Evolutionary conservation across 2,888 invertebrate species (phyloP).

Genomic region (Netelia fuscicornis): DNA sequence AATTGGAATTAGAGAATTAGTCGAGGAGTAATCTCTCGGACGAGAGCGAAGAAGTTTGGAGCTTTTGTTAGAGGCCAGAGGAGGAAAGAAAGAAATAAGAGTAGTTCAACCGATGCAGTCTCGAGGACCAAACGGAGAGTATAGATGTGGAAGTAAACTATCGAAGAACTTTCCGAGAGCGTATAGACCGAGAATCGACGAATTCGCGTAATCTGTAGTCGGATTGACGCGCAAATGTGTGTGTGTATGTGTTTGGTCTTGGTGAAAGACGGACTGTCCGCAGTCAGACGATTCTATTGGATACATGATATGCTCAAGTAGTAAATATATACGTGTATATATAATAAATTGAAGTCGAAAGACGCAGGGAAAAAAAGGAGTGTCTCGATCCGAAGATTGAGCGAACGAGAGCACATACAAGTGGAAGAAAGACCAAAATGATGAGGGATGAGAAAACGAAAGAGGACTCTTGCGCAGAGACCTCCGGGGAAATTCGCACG

Average conservation of each 20-base stretch:
- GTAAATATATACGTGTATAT: neutral
- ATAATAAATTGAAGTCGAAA: neutral
- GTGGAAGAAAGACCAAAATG: constrained; percentile 17
- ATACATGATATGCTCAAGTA: neutral
- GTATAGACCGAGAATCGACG: constrained; percentile 2
- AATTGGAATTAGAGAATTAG: constrained; percentile 49
- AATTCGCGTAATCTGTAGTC: constrained; percentile 13
- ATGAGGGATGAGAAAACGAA: constrained; percentile 23
- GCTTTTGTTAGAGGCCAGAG: constrained; percentile 17
- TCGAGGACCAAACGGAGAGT: neutral
- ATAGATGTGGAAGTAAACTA: neutral
- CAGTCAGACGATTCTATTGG: neutral
- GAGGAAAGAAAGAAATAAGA: constrained; percentile 1
- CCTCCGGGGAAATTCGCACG: constrained; percentile 77
- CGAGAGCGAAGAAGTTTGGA: constrained; percentile 16
- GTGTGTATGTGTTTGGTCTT: neutral
- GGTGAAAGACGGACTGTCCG: neutral
- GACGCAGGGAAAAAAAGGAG: neutral
- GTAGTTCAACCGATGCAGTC: neutral
- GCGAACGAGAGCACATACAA: constrained; percentile 17
- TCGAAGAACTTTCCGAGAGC: neutral
- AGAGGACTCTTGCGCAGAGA: constrained; percentile 22
- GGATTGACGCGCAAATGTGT: neutral
- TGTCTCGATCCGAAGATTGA: constrained; percentile 20
- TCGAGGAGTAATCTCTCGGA: constrained; percentile 19